Evolutionary conservation across 2,888 invertebrate genomes (phyloP), one percentile per base, ranked within the genome.

Genomic region (Uropetala carovei): DNA sequence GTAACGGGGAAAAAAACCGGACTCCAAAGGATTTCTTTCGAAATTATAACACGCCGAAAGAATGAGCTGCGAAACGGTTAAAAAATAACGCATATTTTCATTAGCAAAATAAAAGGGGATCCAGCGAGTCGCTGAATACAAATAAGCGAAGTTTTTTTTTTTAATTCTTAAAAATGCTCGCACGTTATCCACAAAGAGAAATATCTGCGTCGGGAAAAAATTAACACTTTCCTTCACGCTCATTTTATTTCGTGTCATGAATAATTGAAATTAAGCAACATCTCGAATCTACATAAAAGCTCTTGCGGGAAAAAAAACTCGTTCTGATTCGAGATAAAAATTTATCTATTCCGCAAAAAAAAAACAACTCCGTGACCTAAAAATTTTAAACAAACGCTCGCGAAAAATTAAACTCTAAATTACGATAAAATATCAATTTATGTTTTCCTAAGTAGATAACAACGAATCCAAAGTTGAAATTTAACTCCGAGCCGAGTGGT

Each of bases 231-330:
- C 5, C 43, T 75, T 75, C 13, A 75, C 27, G 75, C 75, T 75
- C 68, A 22, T 68, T n/a, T 22, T 68, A 22, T 75, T 27, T 22
- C 75, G 11, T 13, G 75, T 27, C 75, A 75, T 75, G 75, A 75
- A 75, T 75, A 75, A 75, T 75, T 75, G 75, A 75, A 75, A 75
- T 75, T 75, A 75, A 27, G 75, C 75, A 13, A 22, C 22, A 27
- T 75, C 75, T 75, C 27, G 22, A 75, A 75, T 75, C 27, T 27
- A 13, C 27, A 13, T 22, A 75, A 27, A 10, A 22, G 27, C 27
- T 10, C 27, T 27, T 27, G 10, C 75, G 9, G 27, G 27, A 9
- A 75, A 64, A 75, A 75, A 27, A 75, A 22, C 75, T 22, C 43
- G 43, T 5, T 43, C 43, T 22, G 75, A 75, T 75, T 64, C 68